phyloP scores from a whole-genome alignment of 2,113 vertebrate genomes.

The Bos indicus region DNA sequence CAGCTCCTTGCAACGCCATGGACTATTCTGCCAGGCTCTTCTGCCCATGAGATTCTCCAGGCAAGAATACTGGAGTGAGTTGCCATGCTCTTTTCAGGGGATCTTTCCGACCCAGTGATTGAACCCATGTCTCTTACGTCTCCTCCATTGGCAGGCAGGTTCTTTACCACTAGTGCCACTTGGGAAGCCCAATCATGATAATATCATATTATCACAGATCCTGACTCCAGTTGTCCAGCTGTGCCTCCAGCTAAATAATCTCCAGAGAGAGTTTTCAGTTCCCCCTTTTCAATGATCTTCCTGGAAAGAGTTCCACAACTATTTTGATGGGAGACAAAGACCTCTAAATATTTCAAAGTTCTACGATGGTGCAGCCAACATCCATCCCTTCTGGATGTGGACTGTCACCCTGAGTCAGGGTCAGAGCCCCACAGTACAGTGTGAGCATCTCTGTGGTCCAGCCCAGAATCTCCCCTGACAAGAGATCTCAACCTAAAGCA shows the following conservation, averaged over 20 bases:
- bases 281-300: background rate
- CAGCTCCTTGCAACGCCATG: background rate
- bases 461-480: background rate
- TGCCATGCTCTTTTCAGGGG: background rate
- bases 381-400: background rate
- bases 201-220: background rate
- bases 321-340: background rate
- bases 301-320: background rate
- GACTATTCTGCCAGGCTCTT: background rate
- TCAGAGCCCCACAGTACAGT: background rate
- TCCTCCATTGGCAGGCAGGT: background rate
- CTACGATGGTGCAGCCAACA: background rate
- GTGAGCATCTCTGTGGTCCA: background rate
- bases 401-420: background rate
- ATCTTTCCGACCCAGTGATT: background rate
- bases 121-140: background rate
- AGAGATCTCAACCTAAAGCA: background rate
- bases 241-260: background rate
- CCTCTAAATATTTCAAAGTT: background rate
- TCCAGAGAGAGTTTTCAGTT: background rate
- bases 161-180: background rate
- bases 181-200: background rate
- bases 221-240: background rate
- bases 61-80: background rate
- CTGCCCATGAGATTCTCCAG: background rate